Base-by-base conservation (phyloP, 2,113 vertebrate genomes). In the Proterorhinus semilunaris region DNA sequence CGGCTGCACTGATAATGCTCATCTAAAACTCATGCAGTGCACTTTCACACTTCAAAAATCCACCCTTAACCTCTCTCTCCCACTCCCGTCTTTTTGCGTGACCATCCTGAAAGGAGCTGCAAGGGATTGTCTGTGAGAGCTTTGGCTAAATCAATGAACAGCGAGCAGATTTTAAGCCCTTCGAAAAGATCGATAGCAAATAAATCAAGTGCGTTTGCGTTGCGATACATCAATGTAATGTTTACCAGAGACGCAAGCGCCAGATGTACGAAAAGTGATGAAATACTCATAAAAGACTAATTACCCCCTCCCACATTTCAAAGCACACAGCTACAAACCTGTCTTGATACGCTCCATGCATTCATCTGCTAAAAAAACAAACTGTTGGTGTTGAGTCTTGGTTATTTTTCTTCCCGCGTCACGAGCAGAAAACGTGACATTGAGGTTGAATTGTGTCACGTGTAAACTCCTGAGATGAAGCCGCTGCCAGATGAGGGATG, bases 21-120 rank as follows among this genome's bases (percentile, higher is more conserved):
- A 36, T 36, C 4, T 36, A 36, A 36, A 36, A 36, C 27, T 36
- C 27, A 36, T 36, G 27, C 27, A 36, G 27, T 78, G 75, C 82
- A 82, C 81, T 88, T 83, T 87, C 53, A 8, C 76, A 53, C 61
- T 53, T 75, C 50, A 71, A 57, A 47, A 75, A 44, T 74, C 58
- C 2, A 46, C 71, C 15, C 42, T 54, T 68, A 68, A 27, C 59
- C 62, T 70, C 12, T 65, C 8, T 13, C 16, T 44, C 27, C 49
- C 42, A 10, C 65, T n/a, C n/a, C 21, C 16, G 45, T 67, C 51
- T 68, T 17, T 61, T 63, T 69, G 58, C 48, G 63, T 53, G 54
- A 54, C n/a, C 7, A 17, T 43, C 44, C 46, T 16, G 47, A 71
- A 48, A 72, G 15, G 42, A 50, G 52, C 69, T 66, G 69, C 49